Conservation (phyloP, 2,113 vertebrate genomes). For the Seriola dumerili region DNA sequence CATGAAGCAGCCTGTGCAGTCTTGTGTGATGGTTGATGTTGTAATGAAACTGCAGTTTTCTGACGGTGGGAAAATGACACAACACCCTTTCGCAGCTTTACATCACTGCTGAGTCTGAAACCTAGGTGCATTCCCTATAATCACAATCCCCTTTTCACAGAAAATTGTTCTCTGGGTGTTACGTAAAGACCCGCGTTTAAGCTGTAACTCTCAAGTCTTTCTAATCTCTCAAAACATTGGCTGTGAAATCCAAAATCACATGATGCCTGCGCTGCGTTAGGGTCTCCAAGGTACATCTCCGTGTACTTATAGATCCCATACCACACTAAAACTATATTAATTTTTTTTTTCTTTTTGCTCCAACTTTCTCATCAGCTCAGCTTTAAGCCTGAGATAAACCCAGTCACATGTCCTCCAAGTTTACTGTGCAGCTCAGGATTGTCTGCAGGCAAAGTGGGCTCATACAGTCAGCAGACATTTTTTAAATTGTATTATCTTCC, state of each 20-base stretch:
- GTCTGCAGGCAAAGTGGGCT: conserved; percentile 16
- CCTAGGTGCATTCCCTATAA: background rate
- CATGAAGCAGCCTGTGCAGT: background rate
- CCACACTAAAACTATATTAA: background rate
- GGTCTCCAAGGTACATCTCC: background rate
- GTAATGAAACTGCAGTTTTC: background rate
- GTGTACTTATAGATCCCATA: conserved; percentile 2
- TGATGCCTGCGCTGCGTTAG: conserved; percentile 20
- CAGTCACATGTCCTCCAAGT: conserved; percentile 64
- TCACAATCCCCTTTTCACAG: background rate
- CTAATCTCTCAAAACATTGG: conserved; percentile 38
- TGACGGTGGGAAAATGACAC: background rate
- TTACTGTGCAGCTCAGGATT: conserved; percentile 28
- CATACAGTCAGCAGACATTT: background rate
- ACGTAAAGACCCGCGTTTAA: conserved; percentile 9
- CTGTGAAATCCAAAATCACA: conserved; percentile 54
- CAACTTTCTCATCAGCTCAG: conserved; percentile 29
- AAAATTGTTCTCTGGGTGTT: conserved; percentile 1
- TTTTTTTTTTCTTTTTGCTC: conserved; percentile 31
- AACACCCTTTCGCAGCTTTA: conserved; percentile 35
- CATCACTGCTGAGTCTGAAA: background rate
- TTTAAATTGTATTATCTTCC: background rate
- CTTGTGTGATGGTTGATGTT: conserved; percentile 8
- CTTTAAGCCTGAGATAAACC: conserved; percentile 55
- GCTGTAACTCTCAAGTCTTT: background rate